Evolutionary conservation across 2,113 vertebrate genomes (phyloP).

Genomic region (Pelodiscus sinensis): DNA sequence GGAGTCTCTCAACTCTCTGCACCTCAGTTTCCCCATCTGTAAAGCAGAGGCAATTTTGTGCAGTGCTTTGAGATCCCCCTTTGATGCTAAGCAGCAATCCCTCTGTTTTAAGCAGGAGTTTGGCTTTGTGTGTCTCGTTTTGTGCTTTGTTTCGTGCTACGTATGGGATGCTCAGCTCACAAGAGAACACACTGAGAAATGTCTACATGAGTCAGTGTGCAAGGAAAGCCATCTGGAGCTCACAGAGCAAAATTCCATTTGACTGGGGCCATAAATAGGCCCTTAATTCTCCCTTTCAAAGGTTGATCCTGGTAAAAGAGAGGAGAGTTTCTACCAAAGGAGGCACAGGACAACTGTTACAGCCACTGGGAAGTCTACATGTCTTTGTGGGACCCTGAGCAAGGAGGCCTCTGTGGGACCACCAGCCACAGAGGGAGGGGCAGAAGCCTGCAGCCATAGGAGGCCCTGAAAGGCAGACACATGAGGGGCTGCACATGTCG

Average conservation of each 20-base stretch:
- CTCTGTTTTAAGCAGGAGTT: not conserved
- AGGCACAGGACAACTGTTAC: too few species aligned
- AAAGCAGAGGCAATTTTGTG: not conserved
- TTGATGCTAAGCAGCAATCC: not conserved
- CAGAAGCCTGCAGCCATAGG: not conserved
- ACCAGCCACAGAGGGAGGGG: too few species aligned
- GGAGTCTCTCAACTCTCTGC: not conserved
- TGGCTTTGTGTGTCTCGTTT: not conserved
- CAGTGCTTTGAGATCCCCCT: not conserved
- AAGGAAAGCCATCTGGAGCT: not conserved
- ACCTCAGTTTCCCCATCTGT: not conserved
- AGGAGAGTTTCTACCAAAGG: too few species aligned
- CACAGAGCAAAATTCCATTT: not conserved
- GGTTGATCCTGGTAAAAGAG: not conserved
- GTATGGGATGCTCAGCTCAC: not conserved
- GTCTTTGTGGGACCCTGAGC: not conserved
- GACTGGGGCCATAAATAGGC: not conserved
- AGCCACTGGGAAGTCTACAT: not conserved
- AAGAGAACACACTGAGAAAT: not conserved
- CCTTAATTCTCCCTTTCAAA: not conserved
- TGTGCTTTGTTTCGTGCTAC: not conserved
- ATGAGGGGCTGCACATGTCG: too few species aligned
- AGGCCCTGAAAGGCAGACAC: not conserved
- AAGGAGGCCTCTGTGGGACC: too few species aligned
- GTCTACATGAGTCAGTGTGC: not conserved